These are phyloP conservation scores for Pedionomus torquatus DNA, from an alignment of 2,113 vertebrate species.

Conservation along the genomic window DNA sequence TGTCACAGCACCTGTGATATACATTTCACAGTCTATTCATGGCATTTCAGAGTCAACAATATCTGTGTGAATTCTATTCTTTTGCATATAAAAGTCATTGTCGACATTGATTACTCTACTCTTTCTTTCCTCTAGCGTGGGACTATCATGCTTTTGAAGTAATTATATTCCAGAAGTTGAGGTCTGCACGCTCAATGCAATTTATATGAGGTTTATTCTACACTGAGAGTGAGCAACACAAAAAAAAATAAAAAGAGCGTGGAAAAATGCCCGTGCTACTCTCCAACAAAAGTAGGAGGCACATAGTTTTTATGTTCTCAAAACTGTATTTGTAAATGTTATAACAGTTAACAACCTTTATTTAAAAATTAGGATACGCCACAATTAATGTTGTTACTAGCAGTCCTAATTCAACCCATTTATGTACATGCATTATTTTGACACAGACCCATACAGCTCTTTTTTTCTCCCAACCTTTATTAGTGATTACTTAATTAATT, in stretches of 20 bases:
- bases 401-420: neutral
- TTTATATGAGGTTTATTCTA: neutral
- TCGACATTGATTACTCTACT: neutral
- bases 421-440: neutral
- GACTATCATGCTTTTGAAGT: constrained; percentile 26
- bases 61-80: neutral
- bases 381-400: neutral
- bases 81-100: constrained; percentile 45
- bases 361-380: neutral
- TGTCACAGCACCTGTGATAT: neutral
- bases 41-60: constrained; percentile 38
- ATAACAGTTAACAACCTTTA: neutral
- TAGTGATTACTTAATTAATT: neutral
- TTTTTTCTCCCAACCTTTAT: neutral
- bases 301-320: neutral
- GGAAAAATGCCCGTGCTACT: neutral
- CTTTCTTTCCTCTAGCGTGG: constrained; percentile 39
- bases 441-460: neutral
- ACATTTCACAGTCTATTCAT: constrained; percentile 3
- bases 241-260: neutral
- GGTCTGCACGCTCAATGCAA: neutral
- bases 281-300: neutral
- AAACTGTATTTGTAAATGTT: neutral
- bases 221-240: neutral
- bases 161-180: constrained; percentile 35